These are phyloP conservation scores for Octopus bimaculoides DNA, from an alignment of 1,140 invertebrate genomes.

Conservation along the genomic window DNA sequence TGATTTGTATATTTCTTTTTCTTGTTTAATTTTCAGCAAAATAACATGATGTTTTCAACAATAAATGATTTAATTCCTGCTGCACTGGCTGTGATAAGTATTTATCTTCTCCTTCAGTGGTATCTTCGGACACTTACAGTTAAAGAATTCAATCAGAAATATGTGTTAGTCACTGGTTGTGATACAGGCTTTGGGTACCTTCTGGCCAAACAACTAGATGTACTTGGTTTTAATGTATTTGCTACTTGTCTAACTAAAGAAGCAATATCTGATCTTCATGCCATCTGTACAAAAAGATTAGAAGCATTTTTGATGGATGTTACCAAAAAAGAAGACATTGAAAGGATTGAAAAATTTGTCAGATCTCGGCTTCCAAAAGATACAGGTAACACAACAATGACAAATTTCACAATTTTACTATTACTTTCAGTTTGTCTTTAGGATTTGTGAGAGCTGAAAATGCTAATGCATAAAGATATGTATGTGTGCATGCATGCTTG, in stretches of 20 bases:
- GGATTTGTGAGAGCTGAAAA: no score
- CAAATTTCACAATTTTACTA: no score
- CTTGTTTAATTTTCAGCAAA: no score
- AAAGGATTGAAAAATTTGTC: not conserved
- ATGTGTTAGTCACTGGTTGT: slow-evolving; percentile 58
- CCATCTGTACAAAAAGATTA: slow-evolving; percentile 20
- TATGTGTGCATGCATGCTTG: no score
- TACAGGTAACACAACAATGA: not conserved
- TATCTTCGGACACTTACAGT: not conserved
- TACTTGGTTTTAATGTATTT: slow-evolving; percentile 56
- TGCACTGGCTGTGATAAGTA: no score
- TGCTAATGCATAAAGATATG: no score
- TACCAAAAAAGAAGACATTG: slow-evolving; percentile 24
- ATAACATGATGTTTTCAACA: no score
- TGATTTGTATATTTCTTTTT: no score
- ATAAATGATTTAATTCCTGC: no score
- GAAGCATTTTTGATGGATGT: slow-evolving; percentile 29
- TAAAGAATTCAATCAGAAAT: slow-evolving; percentile 10
- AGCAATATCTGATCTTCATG: slow-evolving; percentile 22
- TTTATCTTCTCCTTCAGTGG: not conserved
- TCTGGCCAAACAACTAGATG: slow-evolving; percentile 51
- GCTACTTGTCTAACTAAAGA: slow-evolving; percentile 50
- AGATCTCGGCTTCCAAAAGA: not conserved
- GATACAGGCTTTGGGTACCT: slow-evolving; percentile 58
- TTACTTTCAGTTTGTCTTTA: no score